Evolutionary conservation across 2,797 vertebrate species (phyloP).

Genomic region (Loris lydekkerianus): DNA sequence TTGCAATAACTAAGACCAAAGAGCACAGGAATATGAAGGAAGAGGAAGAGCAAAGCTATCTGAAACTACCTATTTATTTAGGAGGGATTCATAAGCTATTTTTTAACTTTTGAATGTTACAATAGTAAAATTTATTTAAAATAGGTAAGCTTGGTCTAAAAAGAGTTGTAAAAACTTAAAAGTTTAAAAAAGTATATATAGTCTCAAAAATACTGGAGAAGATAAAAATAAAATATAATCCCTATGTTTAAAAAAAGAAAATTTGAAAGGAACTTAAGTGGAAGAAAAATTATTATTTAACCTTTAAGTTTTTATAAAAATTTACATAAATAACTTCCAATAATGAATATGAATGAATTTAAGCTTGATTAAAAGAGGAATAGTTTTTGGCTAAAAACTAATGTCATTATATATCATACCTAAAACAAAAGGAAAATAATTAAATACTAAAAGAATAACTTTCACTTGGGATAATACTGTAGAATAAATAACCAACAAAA

Average conservation of each 20-base stretch:
- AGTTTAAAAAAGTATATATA: background rate
- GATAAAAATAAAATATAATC: background rate
- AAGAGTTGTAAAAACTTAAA: constrained; percentile 11
- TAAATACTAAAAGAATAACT: background rate
- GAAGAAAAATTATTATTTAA: background rate
- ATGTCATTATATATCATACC: background rate
- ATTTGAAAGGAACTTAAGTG: background rate
- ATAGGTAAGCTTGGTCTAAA: constrained; percentile 19
- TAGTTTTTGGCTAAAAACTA: background rate
- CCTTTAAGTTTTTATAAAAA: constrained; percentile 19
- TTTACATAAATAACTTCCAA: constrained; percentile 58
- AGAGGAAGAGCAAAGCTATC: background rate
- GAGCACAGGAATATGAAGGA: background rate
- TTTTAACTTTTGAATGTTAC: background rate
- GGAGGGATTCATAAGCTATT: background rate
- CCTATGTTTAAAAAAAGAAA: background rate
- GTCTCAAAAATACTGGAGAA: constrained; percentile 51
- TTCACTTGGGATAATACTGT: background rate
- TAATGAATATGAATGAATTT: constrained; percentile 58
- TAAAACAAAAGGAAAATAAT: background rate
- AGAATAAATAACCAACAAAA: background rate
- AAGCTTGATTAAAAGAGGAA: constrained; percentile 45
- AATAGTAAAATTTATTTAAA: constrained; percentile 60
- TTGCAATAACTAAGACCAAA: constrained; percentile 33
- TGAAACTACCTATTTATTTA: background rate